These are phyloP conservation scores for Anoura caudifer DNA, from an alignment of 2,113 vertebrate genomes.

Conservation along the genomic window DNA sequence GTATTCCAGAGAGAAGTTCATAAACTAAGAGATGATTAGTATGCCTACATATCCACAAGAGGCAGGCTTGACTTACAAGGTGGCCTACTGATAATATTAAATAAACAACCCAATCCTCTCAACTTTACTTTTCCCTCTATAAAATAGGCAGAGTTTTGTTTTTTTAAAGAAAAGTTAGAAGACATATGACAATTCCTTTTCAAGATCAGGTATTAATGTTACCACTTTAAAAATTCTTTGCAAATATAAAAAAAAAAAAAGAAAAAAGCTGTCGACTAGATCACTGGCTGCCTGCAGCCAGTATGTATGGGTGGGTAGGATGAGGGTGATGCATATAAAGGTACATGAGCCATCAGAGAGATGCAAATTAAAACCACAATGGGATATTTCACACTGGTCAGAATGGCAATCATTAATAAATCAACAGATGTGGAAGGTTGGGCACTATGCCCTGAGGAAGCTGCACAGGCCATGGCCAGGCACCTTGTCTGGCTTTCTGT, in stretches of 20 bases:
- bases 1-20: not conserved
- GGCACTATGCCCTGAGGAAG: no score
- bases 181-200: not conserved
- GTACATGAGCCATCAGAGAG: not conserved
- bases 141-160: not conserved
- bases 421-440: no score
- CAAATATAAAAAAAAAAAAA: not conserved
- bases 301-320: not conserved
- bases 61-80: not conserved
- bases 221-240: not conserved
- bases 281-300: not conserved
- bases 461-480: no score
- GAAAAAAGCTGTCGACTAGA: constrained; percentile 1
- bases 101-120: not conserved
- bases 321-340: not conserved
- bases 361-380: no score
- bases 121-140: not conserved
- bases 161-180: not conserved
- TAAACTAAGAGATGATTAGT: not conserved
- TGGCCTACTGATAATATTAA: not conserved
- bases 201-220: not conserved
- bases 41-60: not conserved
- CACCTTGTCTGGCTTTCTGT: no score
- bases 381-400: no score
- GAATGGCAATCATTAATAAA: no score